Evolutionary conservation across 2,888 invertebrate species (phyloP).

Genomic region (Micropterix aruncella): DNA sequence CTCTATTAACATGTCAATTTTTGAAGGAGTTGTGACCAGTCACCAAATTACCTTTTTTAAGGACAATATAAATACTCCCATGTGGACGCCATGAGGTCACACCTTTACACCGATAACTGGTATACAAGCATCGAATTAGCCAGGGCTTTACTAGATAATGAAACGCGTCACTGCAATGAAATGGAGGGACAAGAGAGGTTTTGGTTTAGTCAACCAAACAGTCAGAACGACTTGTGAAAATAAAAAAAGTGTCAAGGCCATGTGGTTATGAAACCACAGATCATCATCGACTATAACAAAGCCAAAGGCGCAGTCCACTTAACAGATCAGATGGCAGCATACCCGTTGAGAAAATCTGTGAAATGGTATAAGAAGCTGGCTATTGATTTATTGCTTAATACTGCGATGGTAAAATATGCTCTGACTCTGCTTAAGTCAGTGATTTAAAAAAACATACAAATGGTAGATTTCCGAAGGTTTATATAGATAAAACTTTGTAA

Average conservation of each 20-base stretch:
- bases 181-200: constrained; percentile 16
- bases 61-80: too few relatives aligned
- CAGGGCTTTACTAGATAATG: too few relatives aligned
- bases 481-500: too few relatives aligned
- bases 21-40: too few relatives aligned
- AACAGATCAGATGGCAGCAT: constrained; percentile 17
- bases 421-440: constrained; percentile 13
- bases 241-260: constrained; percentile 8
- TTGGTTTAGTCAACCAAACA: constrained; percentile 18
- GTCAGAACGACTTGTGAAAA: constrained; percentile 12
- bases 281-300: constrained; percentile 17
- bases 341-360: constrained; percentile 17
- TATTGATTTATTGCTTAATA: constrained; percentile 17
- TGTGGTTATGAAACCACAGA: constrained; percentile 13
- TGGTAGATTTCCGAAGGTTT: constrained; percentile 10
- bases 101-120: too few relatives aligned
- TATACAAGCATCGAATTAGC: too few relatives aligned
- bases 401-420: constrained; percentile 17
- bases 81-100: too few relatives aligned
- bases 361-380: constrained; percentile 20
- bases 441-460: constrained; percentile 9
- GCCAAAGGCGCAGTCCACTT: constrained; percentile 18
- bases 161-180: constrained; percentile 15
- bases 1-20: too few relatives aligned
- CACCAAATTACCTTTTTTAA: too few relatives aligned